Evolutionary conservation across 2,888 invertebrate genomes (phyloP), one percentile per base, ranked within the genome.

Genomic region (Coremacera marginata): DNA sequence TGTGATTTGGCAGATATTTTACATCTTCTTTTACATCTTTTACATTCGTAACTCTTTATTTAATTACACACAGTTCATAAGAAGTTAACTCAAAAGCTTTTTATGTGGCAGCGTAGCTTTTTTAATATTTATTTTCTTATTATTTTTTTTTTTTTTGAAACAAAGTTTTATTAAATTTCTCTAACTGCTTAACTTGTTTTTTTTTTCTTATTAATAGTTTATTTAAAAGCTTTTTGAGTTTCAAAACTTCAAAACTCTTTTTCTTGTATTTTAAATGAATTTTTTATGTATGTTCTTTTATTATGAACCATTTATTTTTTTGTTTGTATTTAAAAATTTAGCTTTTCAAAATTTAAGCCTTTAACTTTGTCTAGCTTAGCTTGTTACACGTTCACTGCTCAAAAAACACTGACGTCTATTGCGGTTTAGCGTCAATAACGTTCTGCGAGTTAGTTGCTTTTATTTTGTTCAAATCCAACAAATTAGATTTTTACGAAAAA

Each of bases 401-500:
- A 27, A 51, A 51, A 5, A 51, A 68, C 51, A 25, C 51, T 63
- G 16, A 37, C 31, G 14, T 44, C 44, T 27, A 16, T n/a, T 27
- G n/a, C 51, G 11, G 11, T 44, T 11, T 44, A 44, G 11, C 44
- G 11, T 44, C 44, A 44, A 44, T 11, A 44, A 44, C 44, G 44
- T 44, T 44, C 44, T 44, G 11, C 44, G 44, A 44, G 14, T 14
- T 44, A 44, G 11, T 44, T 7, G 44, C 11, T 11, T 44, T 44
- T 44, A 44, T 44, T 44, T 44, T 11, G 14, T 44, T 44, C 7
- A 3, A 37, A 44, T 14, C 11, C 44, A 44, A 63, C 27, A n/a
- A 14, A 16, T 63, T 31, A 25, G 68, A 27, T 68, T 68, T 68
- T 49, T 51, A 67, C 68, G 49, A 51, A 68, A 67, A 68, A 27